Base-by-base conservation (phyloP, 2,797 vertebrate genomes). In the Neoniphon sammara region DNA sequence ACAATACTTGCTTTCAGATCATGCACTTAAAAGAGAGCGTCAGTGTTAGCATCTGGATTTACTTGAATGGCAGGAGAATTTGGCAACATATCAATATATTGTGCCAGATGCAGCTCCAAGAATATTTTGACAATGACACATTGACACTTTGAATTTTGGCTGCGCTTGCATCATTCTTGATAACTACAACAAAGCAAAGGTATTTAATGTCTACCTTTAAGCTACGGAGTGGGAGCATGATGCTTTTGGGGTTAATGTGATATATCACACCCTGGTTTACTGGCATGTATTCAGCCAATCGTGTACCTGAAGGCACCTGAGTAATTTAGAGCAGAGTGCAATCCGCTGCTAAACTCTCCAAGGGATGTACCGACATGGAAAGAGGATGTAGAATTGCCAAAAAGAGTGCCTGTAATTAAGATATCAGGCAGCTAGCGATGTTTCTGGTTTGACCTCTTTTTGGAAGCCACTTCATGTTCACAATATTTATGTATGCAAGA, bases 1-100 rank as follows among this genome's bases (percentile, higher is more conserved):
- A 90, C 80, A 87, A 88, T 85, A 87, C 86, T 87, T 82, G 81
- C 78, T 85, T 88, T 89, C 83, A 88, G 85, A 91, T 88, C 81
- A 84, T 76, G 81, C 88, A 87, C 85, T 88, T 86, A 85, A 82
- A 89, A 80, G 76, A 83, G 85, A 59, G 63, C 86, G 79, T 90
- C 84, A 82, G 77, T 83, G 83, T 77, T 27, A 87, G 87, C 85
- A 86, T 87, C 85, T 84, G 84, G 88, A 88, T 91, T 90, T 85
- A 81, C 77, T 76, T 91, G 89, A 88, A 82, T 87, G 85, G 86
- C 86, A 87, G 86, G 80, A 77, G 77, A 82, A 73, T 87, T 84
- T 87, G 80, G 84, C 81, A 85, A 86, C 39, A 50, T 25, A 60
- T 66, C 69, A 72, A 81, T 73, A 77, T 70, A 63, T 20, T 46